Percentiles rank a stretch among this genome's conserved stretches.
phyloP scores from a whole-genome alignment of 1,140 invertebrate species.

The Pseudomyrmex cubaensis region DNA sequence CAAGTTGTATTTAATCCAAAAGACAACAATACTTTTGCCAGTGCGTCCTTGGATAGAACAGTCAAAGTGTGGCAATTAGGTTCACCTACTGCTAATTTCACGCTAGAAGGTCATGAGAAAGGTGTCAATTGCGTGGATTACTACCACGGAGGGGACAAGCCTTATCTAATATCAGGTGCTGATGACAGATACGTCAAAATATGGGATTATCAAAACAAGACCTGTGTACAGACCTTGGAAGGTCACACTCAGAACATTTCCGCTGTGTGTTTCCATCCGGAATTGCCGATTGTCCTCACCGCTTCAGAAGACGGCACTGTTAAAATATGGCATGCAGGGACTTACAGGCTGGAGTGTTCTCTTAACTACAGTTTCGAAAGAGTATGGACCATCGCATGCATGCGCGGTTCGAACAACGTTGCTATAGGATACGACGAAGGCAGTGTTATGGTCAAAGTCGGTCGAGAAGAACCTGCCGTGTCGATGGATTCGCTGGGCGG shows the following conservation, averaged over 20 bases:
- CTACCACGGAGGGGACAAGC: constrained; percentile 99
- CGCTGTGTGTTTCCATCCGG: constrained; percentile 97
- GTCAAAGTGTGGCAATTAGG: constrained; percentile 99
- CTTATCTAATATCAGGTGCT: constrained; percentile 99
- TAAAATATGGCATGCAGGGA: constrained; percentile 99
- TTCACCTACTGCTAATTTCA: constrained; percentile 98
- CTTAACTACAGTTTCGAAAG: constrained; percentile 99
- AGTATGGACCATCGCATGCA: constrained; percentile 98
- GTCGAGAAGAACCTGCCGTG: constrained; percentile 98
- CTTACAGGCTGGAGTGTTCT: constrained; percentile 97
- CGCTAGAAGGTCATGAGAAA: constrained; percentile 99
- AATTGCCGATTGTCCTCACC: constrained; percentile 98
- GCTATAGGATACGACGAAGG: constrained; percentile 99
- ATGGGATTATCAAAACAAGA: constrained; percentile 99
- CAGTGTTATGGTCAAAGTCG: constrained; percentile 98
- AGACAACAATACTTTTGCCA: constrained; percentile 99
- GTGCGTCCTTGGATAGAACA: constrained; percentile 98
- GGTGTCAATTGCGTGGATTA: constrained; percentile 99
- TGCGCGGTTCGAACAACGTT: constrained; percentile 98
- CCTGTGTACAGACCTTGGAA: constrained; percentile 99
- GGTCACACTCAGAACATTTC: constrained; percentile 99
- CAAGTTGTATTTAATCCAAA: constrained; percentile 99
- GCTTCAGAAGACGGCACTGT: constrained; percentile 98
- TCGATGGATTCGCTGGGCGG: constrained; percentile 99
- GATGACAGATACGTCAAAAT: constrained; percentile 99